These are phyloP conservation scores for Penaeus vannamei DNA, from an alignment of 1,140 invertebrate genomes.

Conservation along the genomic window DNA sequence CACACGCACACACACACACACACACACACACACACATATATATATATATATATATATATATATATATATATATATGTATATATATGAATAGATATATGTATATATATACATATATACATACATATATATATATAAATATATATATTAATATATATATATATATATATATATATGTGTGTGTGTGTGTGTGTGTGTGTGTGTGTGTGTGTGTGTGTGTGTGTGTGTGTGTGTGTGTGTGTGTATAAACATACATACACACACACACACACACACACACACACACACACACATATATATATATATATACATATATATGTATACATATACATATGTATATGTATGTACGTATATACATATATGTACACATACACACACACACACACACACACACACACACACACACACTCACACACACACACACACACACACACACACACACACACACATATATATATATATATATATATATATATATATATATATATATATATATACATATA, in stretches of 20 bases:
- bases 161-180: slow-evolving; percentile 13
- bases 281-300: too few species aligned
- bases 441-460: neutral
- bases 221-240: slow-evolving; percentile 11
- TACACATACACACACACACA: too few species aligned
- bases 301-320: slow-evolving; percentile 14
- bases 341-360: slow-evolving; percentile 13
- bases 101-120: slow-evolving; percentile 14
- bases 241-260: too few species aligned
- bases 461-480: slow-evolving; percentile 6
- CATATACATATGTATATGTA: slow-evolving; percentile 3
- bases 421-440: neutral
- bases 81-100: too few species aligned
- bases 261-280: too few species aligned
- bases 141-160: slow-evolving; percentile 4
- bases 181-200: slow-evolving; percentile 11
- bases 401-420: too few species aligned
- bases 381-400: too few species aligned
- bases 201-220: slow-evolving; percentile 11
- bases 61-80: slow-evolving; percentile 16
- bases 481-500: slow-evolving; percentile 14
- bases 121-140: slow-evolving; percentile 9
- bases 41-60: slow-evolving; percentile 9
- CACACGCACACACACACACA: too few species aligned
- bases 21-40: slow-evolving; percentile 5